These are phyloP conservation scores for Aptenodytes forsteri DNA, from an alignment of 2,113 vertebrate species.

Conservation along the genomic window DNA sequence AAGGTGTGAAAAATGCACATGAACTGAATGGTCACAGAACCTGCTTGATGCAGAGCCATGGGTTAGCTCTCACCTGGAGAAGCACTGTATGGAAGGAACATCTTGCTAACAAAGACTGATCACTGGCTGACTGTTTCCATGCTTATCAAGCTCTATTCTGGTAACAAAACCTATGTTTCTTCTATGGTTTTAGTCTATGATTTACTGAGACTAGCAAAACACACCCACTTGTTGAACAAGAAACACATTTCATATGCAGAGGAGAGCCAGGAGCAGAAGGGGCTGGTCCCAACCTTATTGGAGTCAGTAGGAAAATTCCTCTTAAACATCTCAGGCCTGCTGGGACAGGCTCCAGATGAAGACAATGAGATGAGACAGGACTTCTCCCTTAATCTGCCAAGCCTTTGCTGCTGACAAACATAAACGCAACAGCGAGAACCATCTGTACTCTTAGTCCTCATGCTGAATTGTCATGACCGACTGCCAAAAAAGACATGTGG, in stretches of 20 bases:
- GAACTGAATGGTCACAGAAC: not conserved
- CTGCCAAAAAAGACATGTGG: not conserved
- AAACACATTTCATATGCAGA: not conserved
- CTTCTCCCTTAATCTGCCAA: not conserved
- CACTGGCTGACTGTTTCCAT: not conserved
- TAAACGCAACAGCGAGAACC: not conserved
- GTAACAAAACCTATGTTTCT: not conserved
- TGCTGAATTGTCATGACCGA: not conserved
- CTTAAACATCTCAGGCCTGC: not conserved
- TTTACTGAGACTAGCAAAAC: not conserved
- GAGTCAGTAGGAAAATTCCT: not conserved
- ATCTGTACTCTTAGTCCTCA: not conserved
- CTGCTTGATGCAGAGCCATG: not conserved
- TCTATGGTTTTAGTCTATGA: not conserved
- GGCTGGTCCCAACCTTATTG: not conserved
- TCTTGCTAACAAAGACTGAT: not conserved
- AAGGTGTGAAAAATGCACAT: not conserved
- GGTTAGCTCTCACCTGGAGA: not conserved
- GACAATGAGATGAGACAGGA: not conserved
- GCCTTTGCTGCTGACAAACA: not conserved
- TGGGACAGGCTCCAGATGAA: not conserved
- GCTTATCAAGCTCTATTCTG: not conserved
- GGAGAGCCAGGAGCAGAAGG: not conserved
- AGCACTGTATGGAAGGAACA: not conserved
- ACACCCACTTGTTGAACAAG: not conserved